Conservation (phyloP, 2,797 vertebrate species). For the Sparus aurata region DNA sequence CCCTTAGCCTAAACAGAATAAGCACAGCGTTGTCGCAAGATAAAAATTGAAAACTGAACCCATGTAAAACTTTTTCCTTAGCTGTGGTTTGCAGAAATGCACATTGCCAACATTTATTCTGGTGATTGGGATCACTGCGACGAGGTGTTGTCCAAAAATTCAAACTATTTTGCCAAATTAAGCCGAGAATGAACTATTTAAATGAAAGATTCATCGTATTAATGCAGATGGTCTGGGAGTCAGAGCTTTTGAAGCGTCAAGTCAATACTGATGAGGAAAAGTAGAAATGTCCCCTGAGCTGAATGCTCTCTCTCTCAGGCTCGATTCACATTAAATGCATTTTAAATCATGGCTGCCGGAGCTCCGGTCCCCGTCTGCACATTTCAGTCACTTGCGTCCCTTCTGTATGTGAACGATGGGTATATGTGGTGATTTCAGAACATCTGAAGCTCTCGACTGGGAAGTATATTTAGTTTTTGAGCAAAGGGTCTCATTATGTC, state of each 20-base stretch:
- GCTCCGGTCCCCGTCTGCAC: background rate
- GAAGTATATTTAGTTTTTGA: background rate
- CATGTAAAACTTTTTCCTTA: too few relatives aligned
- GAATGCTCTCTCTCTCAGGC: background rate
- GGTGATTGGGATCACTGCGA: background rate
- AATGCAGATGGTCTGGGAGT: background rate
- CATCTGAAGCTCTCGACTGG: background rate
- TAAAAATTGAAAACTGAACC: too few relatives aligned
- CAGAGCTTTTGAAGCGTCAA: background rate
- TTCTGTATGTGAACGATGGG: background rate
- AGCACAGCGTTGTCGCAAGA: too few relatives aligned
- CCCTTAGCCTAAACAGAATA: too few relatives aligned
- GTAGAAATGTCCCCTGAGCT: background rate
- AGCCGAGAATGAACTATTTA: background rate
- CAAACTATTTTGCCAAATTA: background rate
- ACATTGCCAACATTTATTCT: too few relatives aligned
- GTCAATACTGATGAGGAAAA: background rate
- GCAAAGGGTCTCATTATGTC: background rate
- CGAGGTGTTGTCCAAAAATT: background rate
- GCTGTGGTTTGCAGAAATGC: too few relatives aligned
- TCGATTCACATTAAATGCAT: background rate
- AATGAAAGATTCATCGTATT: background rate
- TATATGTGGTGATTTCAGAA: slow-evolving; percentile 16
- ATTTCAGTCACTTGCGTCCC: slow-evolving; percentile 9
- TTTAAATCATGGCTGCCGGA: background rate